Percentiles rank a stretch among this genome's conserved stretches.
Conservation (phyloP, 2,113 vertebrate genomes). For the Fulmarus glacialis region DNA sequence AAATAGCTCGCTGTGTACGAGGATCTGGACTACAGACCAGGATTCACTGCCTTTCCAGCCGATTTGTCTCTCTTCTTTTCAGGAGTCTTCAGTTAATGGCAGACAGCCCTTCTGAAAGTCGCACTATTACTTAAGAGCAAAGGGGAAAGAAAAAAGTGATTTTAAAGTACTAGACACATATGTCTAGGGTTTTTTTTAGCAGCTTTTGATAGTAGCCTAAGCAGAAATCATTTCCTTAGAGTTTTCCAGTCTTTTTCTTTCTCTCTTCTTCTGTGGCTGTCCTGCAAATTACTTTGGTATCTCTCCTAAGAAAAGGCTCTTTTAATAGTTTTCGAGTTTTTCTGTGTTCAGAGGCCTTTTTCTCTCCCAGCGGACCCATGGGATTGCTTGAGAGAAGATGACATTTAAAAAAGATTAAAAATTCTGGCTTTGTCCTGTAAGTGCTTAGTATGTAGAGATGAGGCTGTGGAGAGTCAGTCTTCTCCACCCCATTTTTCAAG, state of each 20-base stretch:
- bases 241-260: not conserved
- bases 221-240: not conserved
- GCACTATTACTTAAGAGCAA: not conserved
- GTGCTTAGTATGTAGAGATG: not conserved
- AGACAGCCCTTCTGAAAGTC: not conserved
- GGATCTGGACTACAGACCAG: not conserved
- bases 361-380: not conserved
- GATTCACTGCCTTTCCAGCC: not conserved
- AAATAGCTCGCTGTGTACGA: not conserved
- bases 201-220: constrained; percentile 19
- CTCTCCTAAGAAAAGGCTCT: not conserved
- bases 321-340: not conserved
- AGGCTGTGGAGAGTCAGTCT: not conserved
- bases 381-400: not conserved
- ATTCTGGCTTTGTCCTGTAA: not conserved
- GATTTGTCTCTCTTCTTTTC: not conserved
- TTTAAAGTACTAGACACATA: not conserved
- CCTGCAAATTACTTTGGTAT: constrained; percentile 23
- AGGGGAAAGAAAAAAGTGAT: not conserved
- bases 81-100: not conserved
- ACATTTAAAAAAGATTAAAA: not conserved
- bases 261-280: not conserved
- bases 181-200: not conserved
- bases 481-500: not conserved
- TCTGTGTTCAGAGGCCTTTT: constrained; percentile 22